Percentiles rank a stretch among this genome's conserved stretches.
Evolutionary conservation across 1,140 invertebrate species (phyloP).

Genomic region (Camponotus vicinus): DNA sequence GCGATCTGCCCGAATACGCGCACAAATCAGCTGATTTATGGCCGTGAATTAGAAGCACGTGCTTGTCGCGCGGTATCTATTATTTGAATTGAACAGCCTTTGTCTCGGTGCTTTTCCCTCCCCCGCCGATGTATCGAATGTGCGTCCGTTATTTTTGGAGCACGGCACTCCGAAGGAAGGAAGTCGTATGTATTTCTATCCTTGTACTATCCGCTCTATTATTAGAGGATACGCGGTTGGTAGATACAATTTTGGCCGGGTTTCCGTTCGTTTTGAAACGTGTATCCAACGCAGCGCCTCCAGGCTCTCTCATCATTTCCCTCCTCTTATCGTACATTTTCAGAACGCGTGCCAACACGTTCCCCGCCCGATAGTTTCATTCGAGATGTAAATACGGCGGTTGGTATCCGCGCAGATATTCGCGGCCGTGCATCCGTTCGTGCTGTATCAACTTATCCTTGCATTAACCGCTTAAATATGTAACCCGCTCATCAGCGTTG

Average conservation of each 20-base stretch:
- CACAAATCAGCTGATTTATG: constrained; percentile 28
- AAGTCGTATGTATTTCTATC: constrained; percentile 78
- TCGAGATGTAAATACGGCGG: constrained; percentile 28
- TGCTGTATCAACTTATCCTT: constrained; percentile 14
- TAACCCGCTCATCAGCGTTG: neutral
- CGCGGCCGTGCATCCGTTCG: constrained; percentile 7
- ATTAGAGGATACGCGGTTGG: constrained; percentile 57
- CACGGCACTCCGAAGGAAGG: constrained; percentile 71
- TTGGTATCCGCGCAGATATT: constrained; percentile 6
- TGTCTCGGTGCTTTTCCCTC: neutral
- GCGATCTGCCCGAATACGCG: neutral
- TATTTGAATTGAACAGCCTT: constrained; percentile 63
- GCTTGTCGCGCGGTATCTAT: constrained; percentile 30
- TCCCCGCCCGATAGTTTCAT: constrained; percentile 37
- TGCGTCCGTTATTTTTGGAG: constrained; percentile 70
- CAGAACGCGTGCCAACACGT: constrained; percentile 15
- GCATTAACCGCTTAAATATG: neutral
- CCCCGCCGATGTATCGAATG: constrained; percentile 53
- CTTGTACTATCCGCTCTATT: constrained; percentile 75
- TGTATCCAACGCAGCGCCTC: constrained; percentile 19
- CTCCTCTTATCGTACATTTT: constrained; percentile 9
- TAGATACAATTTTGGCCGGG: constrained; percentile 62
- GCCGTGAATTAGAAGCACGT: constrained; percentile 48
- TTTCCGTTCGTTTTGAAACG: constrained; percentile 70
- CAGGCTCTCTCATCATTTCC: neutral